Evolutionary conservation across 2,113 vertebrate genomes (phyloP), one percentile per base, ranked within the genome.

Genomic region (Chaetodon auriga): DNA sequence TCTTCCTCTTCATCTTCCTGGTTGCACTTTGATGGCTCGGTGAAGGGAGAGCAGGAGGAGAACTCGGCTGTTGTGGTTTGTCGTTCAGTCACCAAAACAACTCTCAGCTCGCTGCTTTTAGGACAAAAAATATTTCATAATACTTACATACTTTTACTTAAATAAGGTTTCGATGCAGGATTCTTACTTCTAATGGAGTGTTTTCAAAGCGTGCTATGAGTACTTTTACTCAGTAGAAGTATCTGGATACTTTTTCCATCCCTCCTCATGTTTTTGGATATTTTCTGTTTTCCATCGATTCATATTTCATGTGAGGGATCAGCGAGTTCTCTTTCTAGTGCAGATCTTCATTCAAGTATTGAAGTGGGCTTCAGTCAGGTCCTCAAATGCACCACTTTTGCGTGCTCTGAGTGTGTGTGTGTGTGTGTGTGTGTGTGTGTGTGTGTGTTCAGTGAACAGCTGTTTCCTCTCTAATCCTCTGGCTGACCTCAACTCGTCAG

Each of bases 401-500:
- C 9, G 36, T 45, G 49, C 15, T 43, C 8, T 48, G 3, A 36
- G 30, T 35, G 36, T 71, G 60, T 38, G 49, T 75, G 73, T 46
- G 54, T 68, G 57, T 46, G 57, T 48, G 36, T 73, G 73, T 73
- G 75, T 76, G 68, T 74, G 66, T 82, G 46, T 57, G 62, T 58
- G 70, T 63, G 62, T 30, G 75, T 0, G 15, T 21, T 63, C 0
- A 30, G 70, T 62, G 79, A 84, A 90, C 92, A 93, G 80, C 83
- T 92, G 89, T 87, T 90, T 80, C 74, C 38, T 35, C 71, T 64
- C 63, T 92, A 92, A 88, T 88, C 88, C 88, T 69, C 62, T 36
- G 5, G 30, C 46, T 61, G 85, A 92, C 84, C 84, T 90, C 78
- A 45, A 21, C 35, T 87, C 57, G 13, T 51, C 79, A 30, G 77